Conservation (phyloP, 2,888 invertebrate species). For the Eulithis prunata region DNA sequence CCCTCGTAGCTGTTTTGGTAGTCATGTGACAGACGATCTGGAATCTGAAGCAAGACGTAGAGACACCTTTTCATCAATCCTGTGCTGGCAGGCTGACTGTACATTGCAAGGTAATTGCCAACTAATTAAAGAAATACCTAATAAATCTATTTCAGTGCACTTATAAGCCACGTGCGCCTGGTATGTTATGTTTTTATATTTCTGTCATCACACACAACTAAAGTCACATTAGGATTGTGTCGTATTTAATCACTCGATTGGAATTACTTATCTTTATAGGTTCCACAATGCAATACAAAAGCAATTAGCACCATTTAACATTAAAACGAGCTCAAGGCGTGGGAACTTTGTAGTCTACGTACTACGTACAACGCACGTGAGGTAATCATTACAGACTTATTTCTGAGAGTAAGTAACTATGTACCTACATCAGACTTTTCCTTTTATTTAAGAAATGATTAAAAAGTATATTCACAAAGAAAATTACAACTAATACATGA, state of each 20-base stretch:
- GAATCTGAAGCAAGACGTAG: conserved; percentile 50
- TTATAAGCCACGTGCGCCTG: conserved; percentile 19
- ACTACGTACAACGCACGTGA: background rate
- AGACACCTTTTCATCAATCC: too few species aligned
- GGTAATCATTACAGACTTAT: too few species aligned
- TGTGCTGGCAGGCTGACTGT: too few species aligned
- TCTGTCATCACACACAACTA: conserved; percentile 13
- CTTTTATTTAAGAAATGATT: too few species aligned
- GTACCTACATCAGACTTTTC: too few species aligned
- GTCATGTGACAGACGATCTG: conserved; percentile 56
- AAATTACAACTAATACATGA: too few species aligned
- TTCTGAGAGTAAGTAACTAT: too few species aligned
- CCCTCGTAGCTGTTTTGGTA: conserved; percentile 90
- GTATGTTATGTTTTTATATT: conserved; percentile 23
- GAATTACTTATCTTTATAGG: conserved; percentile 19
- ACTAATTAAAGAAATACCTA: too few species aligned
- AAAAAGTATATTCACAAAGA: too few species aligned
- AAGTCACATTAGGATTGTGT: conserved; percentile 15
- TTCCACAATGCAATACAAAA: conserved; percentile 7
- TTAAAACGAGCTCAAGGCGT: conserved; percentile 20
- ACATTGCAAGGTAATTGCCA: too few species aligned
- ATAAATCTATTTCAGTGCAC: background rate
- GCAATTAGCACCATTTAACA: conserved; percentile 21
- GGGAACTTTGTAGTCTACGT: conserved; percentile 13
- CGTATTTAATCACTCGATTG: conserved; percentile 23